Evolutionary conservation across 1,140 invertebrate genomes (phyloP), one percentile per base, ranked within the genome.

Genomic region (Drosophila malerkotliana): DNA sequence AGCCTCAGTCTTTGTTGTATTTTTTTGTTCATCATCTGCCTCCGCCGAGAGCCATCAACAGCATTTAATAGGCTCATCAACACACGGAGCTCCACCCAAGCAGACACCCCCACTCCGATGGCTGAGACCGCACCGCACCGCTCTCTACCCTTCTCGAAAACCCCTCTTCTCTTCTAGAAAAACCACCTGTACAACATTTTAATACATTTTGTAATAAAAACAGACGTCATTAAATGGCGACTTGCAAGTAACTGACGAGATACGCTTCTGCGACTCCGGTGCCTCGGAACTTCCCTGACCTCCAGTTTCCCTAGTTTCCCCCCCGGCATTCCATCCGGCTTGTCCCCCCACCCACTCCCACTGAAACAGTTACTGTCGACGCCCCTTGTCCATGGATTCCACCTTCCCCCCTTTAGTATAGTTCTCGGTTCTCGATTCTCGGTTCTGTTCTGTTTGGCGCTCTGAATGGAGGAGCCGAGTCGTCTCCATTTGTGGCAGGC

Each of bases 31-130:
- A 44, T 37, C 48, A 48, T 44, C 28, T 15, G 39, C 8, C 57
- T 62, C 69, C 72, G 72, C 53, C 51, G 63, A 79, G 45, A 67
- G 77, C 77, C 81, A 84, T 84, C 80, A 84, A 84, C 80, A 80
- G 77, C 81, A 77, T 84, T 84, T 84, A 85, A 84, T 79, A 73
- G 81, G 81, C 80, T 83, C 80, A 84, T 84, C 80, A 84, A 84
- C 80, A 72, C 76, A 51, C 80, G 62, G 61, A 51, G 49, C 68
- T 34, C 63, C 59, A 62, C 41, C 45, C 57, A 59, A 76, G 67
- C 78, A 56, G 57, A 55, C 32, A 49, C 54, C 44, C 49, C 39
- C 41, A 45, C 32, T 47, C 41, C 45, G 1, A 15, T 21, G 15
- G n/a, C 6, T 15, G 9, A 39, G 10, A 26, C 34, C 28, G 14